Percentiles rank a stretch among this genome's conserved stretches.
These are phyloP conservation scores for Suillia variegata DNA, from an alignment of 2,888 invertebrate genomes.

Conservation along the genomic window DNA sequence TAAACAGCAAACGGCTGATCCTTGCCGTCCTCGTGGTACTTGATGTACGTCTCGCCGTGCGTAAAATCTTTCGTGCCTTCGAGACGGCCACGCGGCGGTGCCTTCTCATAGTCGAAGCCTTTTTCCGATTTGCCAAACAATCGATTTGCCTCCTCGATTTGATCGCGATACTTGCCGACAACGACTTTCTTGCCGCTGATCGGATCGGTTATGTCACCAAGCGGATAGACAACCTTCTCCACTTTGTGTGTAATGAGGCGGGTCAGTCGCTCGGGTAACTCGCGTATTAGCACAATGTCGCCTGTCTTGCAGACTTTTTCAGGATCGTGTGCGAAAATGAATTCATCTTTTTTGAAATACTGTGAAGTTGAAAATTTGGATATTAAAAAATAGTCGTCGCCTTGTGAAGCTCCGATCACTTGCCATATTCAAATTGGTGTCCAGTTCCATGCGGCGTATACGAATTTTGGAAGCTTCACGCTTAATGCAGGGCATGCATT, in stretches of 20 bases:
- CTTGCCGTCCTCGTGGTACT: conserved; percentile 78
- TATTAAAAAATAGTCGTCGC: not conserved
- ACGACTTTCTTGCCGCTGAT: conserved; percentile 81
- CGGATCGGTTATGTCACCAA: conserved; percentile 87
- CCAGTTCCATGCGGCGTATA: conserved; percentile 75
- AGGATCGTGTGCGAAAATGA: conserved; percentile 80
- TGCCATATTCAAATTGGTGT: conserved; percentile 80
- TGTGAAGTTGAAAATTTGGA: conserved; percentile 58
- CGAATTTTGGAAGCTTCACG: conserved; percentile 79
- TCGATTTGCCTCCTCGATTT: conserved; percentile 70
- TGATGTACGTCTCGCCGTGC: conserved; percentile 75
- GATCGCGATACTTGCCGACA: conserved; percentile 74
- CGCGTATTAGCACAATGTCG: conserved; percentile 80
- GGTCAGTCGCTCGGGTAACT: conserved; percentile 74
- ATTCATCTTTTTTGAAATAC: conserved; percentile 79
- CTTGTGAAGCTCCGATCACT: conserved; percentile 20
- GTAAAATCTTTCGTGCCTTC: conserved; percentile 83
- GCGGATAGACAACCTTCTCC: conserved; percentile 77
- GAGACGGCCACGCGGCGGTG: conserved; percentile 79
- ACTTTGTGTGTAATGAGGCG: conserved; percentile 80
- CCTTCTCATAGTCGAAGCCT: conserved; percentile 77
- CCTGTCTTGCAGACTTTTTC: conserved; percentile 78
- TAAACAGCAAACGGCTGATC: conserved; percentile 75
- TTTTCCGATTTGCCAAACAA: conserved; percentile 72
- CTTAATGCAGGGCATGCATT: conserved; percentile 79